A percentile compares a stretch with the other conserved stretches of the same genome.
Evolutionary conservation across 2,797 vertebrate species (phyloP).

Genomic region (Acanthurus leucopareius): DNA sequence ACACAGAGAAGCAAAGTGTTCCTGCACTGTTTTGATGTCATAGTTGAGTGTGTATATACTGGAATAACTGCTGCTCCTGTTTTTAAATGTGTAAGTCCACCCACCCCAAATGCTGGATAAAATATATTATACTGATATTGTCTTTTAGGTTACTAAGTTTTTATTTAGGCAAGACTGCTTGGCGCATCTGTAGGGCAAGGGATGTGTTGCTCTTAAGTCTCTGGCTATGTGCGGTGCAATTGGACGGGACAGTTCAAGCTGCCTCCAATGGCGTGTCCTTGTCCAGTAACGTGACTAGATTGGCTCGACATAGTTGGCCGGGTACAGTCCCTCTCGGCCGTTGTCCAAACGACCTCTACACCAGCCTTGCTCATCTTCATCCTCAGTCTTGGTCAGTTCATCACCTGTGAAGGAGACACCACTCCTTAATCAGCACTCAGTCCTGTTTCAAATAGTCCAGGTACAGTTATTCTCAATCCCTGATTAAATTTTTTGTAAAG

Average conservation of each 20-base stretch:
- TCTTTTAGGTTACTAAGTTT: constrained; percentile 88
- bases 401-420: constrained; percentile 85
- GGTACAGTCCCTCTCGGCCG: constrained; percentile 94
- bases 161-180: constrained; percentile 86
- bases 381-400: constrained; percentile 95
- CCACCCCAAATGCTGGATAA: constrained; percentile 81
- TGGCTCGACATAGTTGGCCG: constrained; percentile 96
- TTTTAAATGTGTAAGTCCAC: constrained; percentile 76
- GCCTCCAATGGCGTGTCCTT: constrained; percentile 88
- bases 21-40: constrained; percentile 82
- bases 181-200: constrained; percentile 84
- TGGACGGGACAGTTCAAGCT: constrained; percentile 94
- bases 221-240: constrained; percentile 89
- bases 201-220: constrained; percentile 87
- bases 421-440: too few relatives aligned
- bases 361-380: constrained; percentile 98
- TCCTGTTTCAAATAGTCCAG: constrained; percentile 85
- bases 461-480: constrained; percentile 92
- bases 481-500: not conserved
- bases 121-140: constrained; percentile 84
- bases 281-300: constrained; percentile 84
- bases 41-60: constrained; percentile 79
- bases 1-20: constrained; percentile 82
- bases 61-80: constrained; percentile 80
- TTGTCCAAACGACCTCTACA: constrained; percentile 96